Evolutionary conservation across 53 echinoderm and acorn worm genomes (phyloP).

Genomic region (Echinometra lucunter): DNA sequence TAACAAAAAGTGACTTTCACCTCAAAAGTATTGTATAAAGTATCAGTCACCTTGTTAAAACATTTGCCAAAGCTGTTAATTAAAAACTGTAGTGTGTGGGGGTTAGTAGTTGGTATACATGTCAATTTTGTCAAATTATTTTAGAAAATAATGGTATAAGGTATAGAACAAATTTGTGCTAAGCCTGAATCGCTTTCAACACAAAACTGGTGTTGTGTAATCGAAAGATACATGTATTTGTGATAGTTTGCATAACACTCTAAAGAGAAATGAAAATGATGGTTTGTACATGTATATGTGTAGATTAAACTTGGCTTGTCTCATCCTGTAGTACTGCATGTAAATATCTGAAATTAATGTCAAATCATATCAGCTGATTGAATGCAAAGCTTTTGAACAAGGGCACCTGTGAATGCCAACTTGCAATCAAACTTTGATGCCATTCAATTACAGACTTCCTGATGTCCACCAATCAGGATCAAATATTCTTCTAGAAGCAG

Average conservation of each 20-base stretch:
- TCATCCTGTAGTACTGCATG: not conserved
- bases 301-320: not conserved
- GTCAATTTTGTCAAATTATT: not conserved
- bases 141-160: not conserved
- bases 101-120: not conserved
- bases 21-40: not conserved
- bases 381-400: not conserved
- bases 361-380: not conserved
- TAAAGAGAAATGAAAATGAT: too few species aligned
- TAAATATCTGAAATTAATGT: not conserved
- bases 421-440: not conserved
- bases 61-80: conserved; percentile 33
- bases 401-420: not conserved
- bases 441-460: not conserved
- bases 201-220: not conserved
- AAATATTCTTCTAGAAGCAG: not conserved
- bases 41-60: not conserved
- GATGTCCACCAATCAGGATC: not conserved
- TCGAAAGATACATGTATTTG: not conserved
- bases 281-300: not conserved
- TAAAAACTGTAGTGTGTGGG: not conserved
- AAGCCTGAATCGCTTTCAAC: not conserved
- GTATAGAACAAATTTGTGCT: not conserved
- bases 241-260: not conserved
- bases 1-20: not conserved